Base-by-base conservation (phyloP, 2,888 invertebrate genomes). In the Lamellibrachia columna region DNA sequence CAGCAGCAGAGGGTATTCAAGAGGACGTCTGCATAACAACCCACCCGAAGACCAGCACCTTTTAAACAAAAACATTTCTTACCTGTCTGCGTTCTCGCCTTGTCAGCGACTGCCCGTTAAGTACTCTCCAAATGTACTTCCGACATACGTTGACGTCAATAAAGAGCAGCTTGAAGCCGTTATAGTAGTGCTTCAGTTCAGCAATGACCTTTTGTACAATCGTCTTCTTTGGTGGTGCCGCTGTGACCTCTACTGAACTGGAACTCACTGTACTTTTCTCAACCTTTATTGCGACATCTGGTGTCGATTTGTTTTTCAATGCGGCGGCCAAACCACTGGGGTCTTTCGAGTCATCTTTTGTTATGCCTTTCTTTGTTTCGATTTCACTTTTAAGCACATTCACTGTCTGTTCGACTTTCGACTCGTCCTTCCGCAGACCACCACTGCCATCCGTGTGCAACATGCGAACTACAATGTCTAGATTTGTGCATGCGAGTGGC, bases 161-260 rank as follows among this genome's bases (percentile, higher is more conserved):
- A 94, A 98, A 98, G 11, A 99, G 97, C 94, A 99, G 97, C 92
- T 98, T 97, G 96, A 99, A 99, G 1, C 99, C 99, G 97, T 99
- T 99, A 96, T 99, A 99, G 96, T 99, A 99, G 97, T 99, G 99
- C 93, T 96, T 96, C 40, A 98, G 93, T 97, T 99, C 99, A 96
- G 98, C 98, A 96, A 98, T 97, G 92, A 99, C 97, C 94, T 97
- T 97, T 91, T 95, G 93, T 94, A 95, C 97, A 2, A 99, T 92
- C 8, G 98, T 97, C 95, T 98, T 98, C 96, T 98, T 98, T 2
- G 95, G 94, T n/a, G 94, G 94, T 11, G 93, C 93, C 93, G 93
- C 93, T 11, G 93, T 91, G 90, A 75, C 75, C 75, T 75, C 75
- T 22, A 6, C n/a, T 75, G 75, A 22, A 15, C 15, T 6, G 3